Evolutionary conservation across 2,113 vertebrate genomes (phyloP), one percentile per base, ranked within the genome.

Genomic region (Okapia johnstoni): DNA sequence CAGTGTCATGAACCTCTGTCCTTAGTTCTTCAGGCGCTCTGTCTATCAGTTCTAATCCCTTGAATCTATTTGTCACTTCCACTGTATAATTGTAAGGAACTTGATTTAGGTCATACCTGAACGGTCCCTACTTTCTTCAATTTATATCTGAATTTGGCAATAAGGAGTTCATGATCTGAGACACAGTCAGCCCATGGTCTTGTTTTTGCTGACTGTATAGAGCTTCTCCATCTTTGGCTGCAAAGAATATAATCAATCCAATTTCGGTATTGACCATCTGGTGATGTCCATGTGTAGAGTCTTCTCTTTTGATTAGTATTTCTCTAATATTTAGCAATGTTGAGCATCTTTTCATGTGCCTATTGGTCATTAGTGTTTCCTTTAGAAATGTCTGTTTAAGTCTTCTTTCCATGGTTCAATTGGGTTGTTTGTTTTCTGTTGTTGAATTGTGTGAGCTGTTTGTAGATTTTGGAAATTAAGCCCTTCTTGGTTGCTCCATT

Each of bases 101-200:
- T 73, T 73, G n/a, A 73, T 12, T 40, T 73, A 23, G 36, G n/a
- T 73, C 19, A 13, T 73, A 23, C n/a, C n/a, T 73, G n/a, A 73
- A 73, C 40, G n/a, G 10, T 73, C 66, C n/a, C 21, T 40, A 40
- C 66, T 23, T 73, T 40, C n/a, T 23, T 70, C 36, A 40, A 73
- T 40, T 73, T 40, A 73, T 13, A n/a, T 40, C 19, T 73, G 66
- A 73, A 40, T 73, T 73, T 73, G n/a, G n/a, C n/a, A 40, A 40
- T 73, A 73, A 70, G 66, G n/a, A 40, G 36, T 73, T 73, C n/a
- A 25, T 40, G n/a, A 11, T 23, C 19, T 73, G n/a, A 66, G 66
- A 10, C n/a, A 73, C n/a, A 73, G n/a, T 73, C 19, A 73, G 5
- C 66, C 66, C n/a, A 10, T 0, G 0, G 5, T 73, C 19, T 73